Evolutionary conservation across 1,140 invertebrate species (phyloP), one percentile per base, ranked within the genome.

Genomic region (Sminthurinus signatus): DNA sequence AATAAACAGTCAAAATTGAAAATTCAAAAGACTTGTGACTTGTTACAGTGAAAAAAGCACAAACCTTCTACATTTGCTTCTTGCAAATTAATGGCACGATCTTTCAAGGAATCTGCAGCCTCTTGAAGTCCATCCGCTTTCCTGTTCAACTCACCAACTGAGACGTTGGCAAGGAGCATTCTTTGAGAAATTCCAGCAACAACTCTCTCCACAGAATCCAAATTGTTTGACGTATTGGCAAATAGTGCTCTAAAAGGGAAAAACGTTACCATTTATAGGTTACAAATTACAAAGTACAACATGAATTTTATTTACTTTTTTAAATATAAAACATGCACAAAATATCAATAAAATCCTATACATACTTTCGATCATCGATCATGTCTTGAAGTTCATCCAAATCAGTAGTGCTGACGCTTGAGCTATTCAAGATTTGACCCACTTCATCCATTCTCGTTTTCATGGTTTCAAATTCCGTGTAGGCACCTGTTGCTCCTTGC

Each of bases 21-120:
- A n/a, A n/a, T n/a, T n/a, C n/a, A n/a, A n/a, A n/a, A n/a, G n/a
- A n/a, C n/a, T n/a, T n/a, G n/a, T n/a, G n/a, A n/a, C n/a, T n/a
- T n/a, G n/a, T n/a, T n/a, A n/a, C n/a, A n/a, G n/a, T n/a, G n/a
- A n/a, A n/a, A n/a, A n/a, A n/a, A n/a, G n/a, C n/a, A n/a, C n/a
- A n/a, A n/a, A 83, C 83, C 94, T 80, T 94, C 89, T 39, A 97
- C 88, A 78, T 97, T 94, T 3, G 87, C 89, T 78, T 96, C 93
- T 76, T 96, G 92, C 28, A 98, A 79, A 73, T 87, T 85, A 1
- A 91, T 96, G 14, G 91, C 91, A 74, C 93, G 91, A 58, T 86
- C 84, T 71, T 88, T 86, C 25, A 98, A 78, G 31, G 87, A 81
- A 54, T 82, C 76, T 1, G 89, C 90, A 68, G 85, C 81, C 42